A percentile compares a stretch with the other conserved stretches of the same genome.
Evolutionary conservation across 2,888 invertebrate species (phyloP).

Genomic region (Leptopilina myrica): DNA sequence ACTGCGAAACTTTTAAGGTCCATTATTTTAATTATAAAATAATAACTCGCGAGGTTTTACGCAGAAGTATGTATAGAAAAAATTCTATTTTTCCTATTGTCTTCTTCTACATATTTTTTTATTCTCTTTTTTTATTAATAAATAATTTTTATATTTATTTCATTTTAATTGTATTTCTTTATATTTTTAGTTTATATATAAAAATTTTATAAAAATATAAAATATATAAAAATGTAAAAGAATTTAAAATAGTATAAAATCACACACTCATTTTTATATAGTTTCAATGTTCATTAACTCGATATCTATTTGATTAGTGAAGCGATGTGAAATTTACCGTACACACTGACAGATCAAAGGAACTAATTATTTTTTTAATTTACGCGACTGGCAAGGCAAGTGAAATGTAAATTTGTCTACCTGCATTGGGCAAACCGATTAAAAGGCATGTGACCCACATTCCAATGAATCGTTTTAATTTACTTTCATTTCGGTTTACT

Average conservation of each 20-base stretch:
- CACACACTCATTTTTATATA: background rate
- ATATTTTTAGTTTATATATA: too few species aligned
- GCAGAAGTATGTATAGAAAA: too few species aligned
- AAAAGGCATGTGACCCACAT: conserved; percentile 35
- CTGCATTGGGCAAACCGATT: conserved; percentile 33
- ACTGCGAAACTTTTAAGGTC: background rate
- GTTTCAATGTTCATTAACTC: background rate
- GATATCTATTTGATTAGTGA: background rate
- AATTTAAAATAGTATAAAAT: background rate
- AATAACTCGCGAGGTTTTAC: background rate
- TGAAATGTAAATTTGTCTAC: conserved; percentile 33
- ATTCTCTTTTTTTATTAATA: too few species aligned
- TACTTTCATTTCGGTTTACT: conserved; percentile 24
- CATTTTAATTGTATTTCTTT: background rate
- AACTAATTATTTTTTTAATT: conserved; percentile 37
- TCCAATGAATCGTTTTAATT: conserved; percentile 34
- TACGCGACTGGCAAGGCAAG: conserved; percentile 17
- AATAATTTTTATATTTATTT: background rate
- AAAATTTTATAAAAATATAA: too few species aligned
- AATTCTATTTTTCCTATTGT: too few species aligned
- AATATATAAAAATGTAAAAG: too few species aligned
- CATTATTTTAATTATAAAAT: conserved; percentile 17
- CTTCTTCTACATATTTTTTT: too few species aligned
- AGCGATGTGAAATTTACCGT: conserved; percentile 23
- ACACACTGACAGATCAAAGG: conserved; percentile 11